phyloP scores from a whole-genome alignment of 2,113 vertebrate species.

The Pimephales promelas region DNA sequence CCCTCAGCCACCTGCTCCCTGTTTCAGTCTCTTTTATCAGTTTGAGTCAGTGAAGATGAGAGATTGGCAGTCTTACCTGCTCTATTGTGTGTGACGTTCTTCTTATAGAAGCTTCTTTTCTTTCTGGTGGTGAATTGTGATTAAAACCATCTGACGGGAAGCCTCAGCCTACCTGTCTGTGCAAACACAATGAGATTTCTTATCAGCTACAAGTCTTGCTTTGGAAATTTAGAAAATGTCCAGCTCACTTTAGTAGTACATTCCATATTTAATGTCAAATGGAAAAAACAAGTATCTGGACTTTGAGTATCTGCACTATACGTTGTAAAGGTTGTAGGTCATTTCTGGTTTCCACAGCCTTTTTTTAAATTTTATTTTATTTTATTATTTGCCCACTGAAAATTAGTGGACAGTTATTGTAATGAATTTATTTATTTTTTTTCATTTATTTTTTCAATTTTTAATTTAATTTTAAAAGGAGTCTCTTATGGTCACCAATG shows the following conservation, averaged over 20 bases:
- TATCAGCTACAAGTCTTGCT: not conserved
- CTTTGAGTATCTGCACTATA: no score
- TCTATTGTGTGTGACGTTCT: conserved; percentile 38
- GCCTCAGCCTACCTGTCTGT: not conserved
- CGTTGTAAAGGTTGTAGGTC: no score
- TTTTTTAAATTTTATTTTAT: no score
- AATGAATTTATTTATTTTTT: no score
- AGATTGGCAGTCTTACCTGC: conserved; percentile 28
- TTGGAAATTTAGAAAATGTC: not conserved
- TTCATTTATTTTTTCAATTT: no score
- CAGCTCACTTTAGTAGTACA: not conserved
- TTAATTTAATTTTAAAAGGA: no score
- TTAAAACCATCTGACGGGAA: conserved; percentile 22
- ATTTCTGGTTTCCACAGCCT: no score
- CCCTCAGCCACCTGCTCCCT: not conserved
- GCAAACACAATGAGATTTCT: not conserved
- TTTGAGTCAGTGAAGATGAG: conserved; percentile 30
- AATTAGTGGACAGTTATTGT: no score
- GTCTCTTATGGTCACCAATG: no score
- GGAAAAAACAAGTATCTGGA: not conserved
- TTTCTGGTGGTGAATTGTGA: conserved; percentile 6
- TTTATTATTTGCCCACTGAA: no score
- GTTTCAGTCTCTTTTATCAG: conserved; percentile 28
- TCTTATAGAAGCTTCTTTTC: conserved; percentile 21
- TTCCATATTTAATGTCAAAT: not conserved